Evolutionary conservation across 1,140 invertebrate genomes (phyloP).

Genomic region (Aphis gossypii): DNA sequence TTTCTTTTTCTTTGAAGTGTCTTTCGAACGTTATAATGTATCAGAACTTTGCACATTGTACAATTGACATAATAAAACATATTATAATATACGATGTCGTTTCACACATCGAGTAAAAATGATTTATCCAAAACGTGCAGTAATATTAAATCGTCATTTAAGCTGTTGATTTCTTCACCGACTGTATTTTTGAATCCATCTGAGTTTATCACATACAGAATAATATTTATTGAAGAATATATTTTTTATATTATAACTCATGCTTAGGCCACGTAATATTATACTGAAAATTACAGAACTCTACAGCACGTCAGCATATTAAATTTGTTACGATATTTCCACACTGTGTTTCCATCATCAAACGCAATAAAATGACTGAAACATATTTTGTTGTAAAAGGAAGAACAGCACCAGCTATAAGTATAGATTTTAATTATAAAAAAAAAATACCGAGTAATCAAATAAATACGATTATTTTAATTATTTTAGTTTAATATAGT

Average conservation of each 20-base stretch:
- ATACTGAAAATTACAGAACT: not conserved
- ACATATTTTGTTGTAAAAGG: not conserved
- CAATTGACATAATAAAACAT: not conserved
- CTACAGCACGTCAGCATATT: not conserved
- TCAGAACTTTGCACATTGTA: not conserved
- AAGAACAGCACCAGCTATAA: too few species aligned
- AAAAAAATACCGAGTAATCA: too few species aligned
- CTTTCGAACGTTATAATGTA: not conserved
- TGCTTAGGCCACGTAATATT: not conserved
- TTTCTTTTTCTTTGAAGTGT: not conserved
- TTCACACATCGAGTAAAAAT: not conserved
- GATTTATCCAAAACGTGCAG: not conserved
- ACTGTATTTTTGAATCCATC: not conserved
- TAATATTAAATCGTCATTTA: not conserved
- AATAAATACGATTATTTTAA: too few species aligned
- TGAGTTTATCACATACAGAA: not conserved
- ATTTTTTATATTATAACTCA: not conserved
- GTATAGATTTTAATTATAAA: too few species aligned
- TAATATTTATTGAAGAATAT: slow-evolving; percentile 14
- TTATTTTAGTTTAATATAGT: too few species aligned
- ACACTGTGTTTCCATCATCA: not conserved
- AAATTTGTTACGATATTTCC: not conserved
- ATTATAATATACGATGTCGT: not conserved
- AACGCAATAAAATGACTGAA: too few species aligned
- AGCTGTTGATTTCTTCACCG: not conserved